Evolutionary conservation across 2,888 invertebrate genomes (phyloP).

Genomic region (Eumacrocentrus americanus): DNA sequence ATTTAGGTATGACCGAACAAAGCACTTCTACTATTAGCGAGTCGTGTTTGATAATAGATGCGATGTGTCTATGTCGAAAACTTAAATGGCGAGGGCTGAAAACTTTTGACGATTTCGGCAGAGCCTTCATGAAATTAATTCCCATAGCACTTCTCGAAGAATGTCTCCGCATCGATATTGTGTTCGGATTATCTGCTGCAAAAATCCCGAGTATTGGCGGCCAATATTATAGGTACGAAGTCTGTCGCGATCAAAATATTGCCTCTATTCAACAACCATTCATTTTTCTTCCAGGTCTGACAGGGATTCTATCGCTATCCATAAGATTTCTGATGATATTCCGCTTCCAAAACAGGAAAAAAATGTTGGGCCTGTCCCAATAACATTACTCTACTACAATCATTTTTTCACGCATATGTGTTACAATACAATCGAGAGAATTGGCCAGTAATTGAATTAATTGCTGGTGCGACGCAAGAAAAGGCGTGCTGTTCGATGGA

Average conservation of each 20-base stretch:
- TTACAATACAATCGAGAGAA: not conserved
- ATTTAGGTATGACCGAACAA: too few species aligned
- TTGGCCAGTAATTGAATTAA: not conserved
- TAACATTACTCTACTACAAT: not conserved
- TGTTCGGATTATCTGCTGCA: too few species aligned
- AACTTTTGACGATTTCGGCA: too few species aligned
- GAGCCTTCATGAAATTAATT: too few species aligned
- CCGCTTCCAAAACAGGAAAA: not conserved
- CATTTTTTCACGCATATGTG: not conserved
- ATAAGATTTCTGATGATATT: not conserved
- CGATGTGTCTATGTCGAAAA: not conserved
- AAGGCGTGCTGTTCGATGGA: not conserved
- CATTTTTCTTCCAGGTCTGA: too few species aligned
- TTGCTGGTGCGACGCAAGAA: not conserved
- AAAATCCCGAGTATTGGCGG: too few species aligned
- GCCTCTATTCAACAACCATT: too few species aligned
- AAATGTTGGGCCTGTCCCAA: not conserved
- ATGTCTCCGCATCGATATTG: too few species aligned
- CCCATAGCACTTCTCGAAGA: too few species aligned
- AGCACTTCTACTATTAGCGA: too few species aligned
- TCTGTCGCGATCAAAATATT: too few species aligned
- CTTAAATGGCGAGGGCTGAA: not conserved
- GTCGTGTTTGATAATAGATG: not conserved
- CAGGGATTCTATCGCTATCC: not conserved
- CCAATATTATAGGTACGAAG: too few species aligned